phyloP scores from a whole-genome alignment of 2,797 vertebrate genomes.

The Glossophaga mutica region DNA sequence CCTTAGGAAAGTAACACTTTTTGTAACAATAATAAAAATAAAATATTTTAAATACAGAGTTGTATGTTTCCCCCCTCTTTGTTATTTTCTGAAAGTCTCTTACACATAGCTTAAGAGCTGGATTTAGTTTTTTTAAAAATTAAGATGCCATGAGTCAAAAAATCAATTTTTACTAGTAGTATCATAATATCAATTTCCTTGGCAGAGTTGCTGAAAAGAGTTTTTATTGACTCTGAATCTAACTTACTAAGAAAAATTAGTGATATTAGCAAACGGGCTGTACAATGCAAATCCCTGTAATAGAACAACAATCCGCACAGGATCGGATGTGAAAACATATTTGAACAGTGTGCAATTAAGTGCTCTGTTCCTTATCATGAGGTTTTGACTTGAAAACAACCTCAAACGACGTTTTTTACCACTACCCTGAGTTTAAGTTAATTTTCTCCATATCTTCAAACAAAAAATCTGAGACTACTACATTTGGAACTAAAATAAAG shows the following conservation, averaged over 20 bases:
- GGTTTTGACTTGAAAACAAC: slow-evolving; percentile 41
- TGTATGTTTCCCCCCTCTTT: slow-evolving; percentile 24
- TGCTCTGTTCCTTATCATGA: background rate
- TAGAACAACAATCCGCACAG: background rate
- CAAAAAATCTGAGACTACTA: background rate
- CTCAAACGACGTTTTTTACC: background rate
- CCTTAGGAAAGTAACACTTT: slow-evolving; percentile 62
- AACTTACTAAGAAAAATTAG: slow-evolving; percentile 70
- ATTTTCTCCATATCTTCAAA: background rate
- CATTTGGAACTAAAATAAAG: slow-evolving; percentile 8
- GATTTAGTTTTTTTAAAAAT: background rate
- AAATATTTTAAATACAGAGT: slow-evolving; percentile 57
- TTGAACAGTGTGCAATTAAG: slow-evolving; percentile 13
- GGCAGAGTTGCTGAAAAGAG: slow-evolving; percentile 61
- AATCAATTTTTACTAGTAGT: slow-evolving; percentile 69
- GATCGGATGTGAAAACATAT: background rate
- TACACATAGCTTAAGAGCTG: slow-evolving; percentile 56
- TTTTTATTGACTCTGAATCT: slow-evolving; percentile 70
- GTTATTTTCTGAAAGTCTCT: slow-evolving; percentile 50
- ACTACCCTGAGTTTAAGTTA: background rate
- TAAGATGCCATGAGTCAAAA: slow-evolving; percentile 58
- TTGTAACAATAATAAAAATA: slow-evolving; percentile 70
- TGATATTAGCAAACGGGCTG: slow-evolving; percentile 60
- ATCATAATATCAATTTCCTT: slow-evolving; percentile 73
- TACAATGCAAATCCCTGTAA: slow-evolving; percentile 42